These are phyloP conservation scores for Gandaritis pyraliata DNA, from an alignment of 2,888 invertebrate species.

Conservation along the genomic window DNA sequence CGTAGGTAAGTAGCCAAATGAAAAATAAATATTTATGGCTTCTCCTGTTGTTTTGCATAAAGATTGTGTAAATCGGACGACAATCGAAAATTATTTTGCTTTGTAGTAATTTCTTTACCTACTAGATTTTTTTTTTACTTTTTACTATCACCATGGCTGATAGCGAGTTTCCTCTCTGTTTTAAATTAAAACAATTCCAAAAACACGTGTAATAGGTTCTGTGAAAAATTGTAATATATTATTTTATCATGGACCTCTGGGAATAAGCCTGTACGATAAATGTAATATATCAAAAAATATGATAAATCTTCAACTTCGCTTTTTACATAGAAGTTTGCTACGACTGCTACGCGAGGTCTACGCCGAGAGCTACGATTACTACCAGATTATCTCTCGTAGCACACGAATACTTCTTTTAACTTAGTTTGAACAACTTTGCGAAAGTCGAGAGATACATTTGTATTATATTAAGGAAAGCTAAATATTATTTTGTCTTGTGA, in stretches of 20 bases:
- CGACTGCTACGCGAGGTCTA: conserved; percentile 4
- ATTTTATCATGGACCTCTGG: too few relatives aligned
- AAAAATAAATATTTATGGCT: conserved; percentile 47
- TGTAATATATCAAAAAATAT: too few relatives aligned
- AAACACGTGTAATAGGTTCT: too few relatives aligned
- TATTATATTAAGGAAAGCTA: conserved; percentile 38
- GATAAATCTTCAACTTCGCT: too few relatives aligned
- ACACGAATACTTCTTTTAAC: conserved; percentile 42
- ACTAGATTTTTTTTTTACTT: too few relatives aligned
- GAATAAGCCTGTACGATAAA: too few relatives aligned
- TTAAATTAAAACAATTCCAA: too few relatives aligned
- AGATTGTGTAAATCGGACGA: conserved; percentile 41
- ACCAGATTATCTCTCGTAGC: conserved; percentile 2
- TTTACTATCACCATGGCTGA: too few relatives aligned
- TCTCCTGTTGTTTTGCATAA: conserved; percentile 43
- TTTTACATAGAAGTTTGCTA: too few relatives aligned
- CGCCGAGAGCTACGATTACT: conserved; percentile 6
- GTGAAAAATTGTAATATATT: too few relatives aligned
- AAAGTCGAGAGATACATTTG: conserved; percentile 37
- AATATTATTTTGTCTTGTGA: conserved; percentile 49
- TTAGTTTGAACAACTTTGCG: conserved; percentile 36
- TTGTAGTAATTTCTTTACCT: too few relatives aligned
- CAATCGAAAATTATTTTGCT: conserved; percentile 43
- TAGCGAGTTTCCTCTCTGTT: too few relatives aligned
- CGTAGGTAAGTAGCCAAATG: conserved; percentile 44